These are phyloP conservation scores for Nycticryphes semicollaris DNA, from an alignment of 2,113 vertebrate genomes.

Conservation along the genomic window DNA sequence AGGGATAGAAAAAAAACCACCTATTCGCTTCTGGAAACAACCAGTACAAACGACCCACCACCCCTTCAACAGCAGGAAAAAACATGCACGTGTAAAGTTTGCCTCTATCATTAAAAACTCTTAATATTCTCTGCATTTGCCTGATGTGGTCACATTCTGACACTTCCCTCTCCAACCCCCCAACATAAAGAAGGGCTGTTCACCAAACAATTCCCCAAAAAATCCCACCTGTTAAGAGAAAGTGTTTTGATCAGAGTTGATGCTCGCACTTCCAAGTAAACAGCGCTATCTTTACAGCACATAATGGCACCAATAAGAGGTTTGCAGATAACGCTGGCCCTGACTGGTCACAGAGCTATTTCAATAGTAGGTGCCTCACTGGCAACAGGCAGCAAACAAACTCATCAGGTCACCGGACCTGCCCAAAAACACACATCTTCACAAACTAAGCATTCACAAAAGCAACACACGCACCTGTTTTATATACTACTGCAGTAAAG, in stretches of 20 bases:
- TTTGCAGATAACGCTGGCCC: background rate
- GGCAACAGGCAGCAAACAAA: background rate
- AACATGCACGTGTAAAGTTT: background rate
- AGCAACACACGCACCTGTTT: background rate
- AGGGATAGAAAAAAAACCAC: background rate
- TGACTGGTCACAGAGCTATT: background rate
- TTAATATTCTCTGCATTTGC: background rate
- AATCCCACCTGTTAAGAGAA: background rate
- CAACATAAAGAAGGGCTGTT: background rate
- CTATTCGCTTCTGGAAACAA: background rate
- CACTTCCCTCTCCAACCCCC: background rate
- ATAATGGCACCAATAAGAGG: slow-evolving; percentile 4
- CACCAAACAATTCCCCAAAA: background rate
- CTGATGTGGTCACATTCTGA: background rate
- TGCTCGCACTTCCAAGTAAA: slow-evolving; percentile 45
- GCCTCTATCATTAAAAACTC: background rate
- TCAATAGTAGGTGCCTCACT: background rate
- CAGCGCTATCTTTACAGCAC: slow-evolving; percentile 18
- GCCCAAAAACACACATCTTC: background rate
- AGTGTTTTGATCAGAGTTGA: slow-evolving; percentile 16
- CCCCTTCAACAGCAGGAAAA: background rate
- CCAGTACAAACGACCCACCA: background rate
- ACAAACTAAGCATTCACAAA: background rate
- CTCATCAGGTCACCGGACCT: background rate
- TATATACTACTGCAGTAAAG: background rate